phyloP scores from a whole-genome alignment of 2,888 invertebrate genomes.

The Pediacus dermestoides region DNA sequence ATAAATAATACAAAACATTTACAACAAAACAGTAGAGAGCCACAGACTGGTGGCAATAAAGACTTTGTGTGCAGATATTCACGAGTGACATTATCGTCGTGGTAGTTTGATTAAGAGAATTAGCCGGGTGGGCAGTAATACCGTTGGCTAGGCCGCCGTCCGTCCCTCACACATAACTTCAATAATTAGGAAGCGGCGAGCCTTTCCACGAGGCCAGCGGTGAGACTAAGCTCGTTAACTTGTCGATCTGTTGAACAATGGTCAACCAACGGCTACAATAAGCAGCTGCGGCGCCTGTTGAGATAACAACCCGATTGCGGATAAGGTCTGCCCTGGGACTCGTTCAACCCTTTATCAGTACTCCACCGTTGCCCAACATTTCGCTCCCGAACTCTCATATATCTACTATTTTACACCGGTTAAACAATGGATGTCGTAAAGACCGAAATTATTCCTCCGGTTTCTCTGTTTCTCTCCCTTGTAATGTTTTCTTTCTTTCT shows the following conservation, averaged over 20 bases:
- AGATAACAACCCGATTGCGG: conserved; percentile 45
- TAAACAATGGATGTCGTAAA: too few species aligned
- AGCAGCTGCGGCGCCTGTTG: conserved; percentile 33
- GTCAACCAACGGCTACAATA: conserved; percentile 38
- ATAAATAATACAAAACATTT: too few species aligned
- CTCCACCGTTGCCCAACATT: conserved; percentile 29
- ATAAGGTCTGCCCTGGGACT: conserved; percentile 38
- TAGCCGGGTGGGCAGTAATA: conserved; percentile 10
- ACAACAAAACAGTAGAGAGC: too few species aligned
- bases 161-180: conserved; percentile 23
- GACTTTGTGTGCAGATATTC: conserved; percentile 11
- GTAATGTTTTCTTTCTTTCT: too few species aligned
- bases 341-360: conserved; percentile 39
- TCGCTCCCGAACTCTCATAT: conserved; percentile 19
- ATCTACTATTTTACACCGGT: conserved; percentile 34
- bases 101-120: conserved; percentile 22
- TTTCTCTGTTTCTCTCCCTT: too few species aligned
- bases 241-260: conserved; percentile 46
- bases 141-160: conserved; percentile 7
- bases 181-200: conserved; percentile 30
- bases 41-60: conserved; percentile 4
- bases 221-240: conserved; percentile 41
- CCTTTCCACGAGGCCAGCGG: conserved; percentile 16
- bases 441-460: too few species aligned
- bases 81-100: conserved; percentile 17